Conservation (phyloP, 2,888 invertebrate genomes). For the Habroteleia sp. region DNA sequence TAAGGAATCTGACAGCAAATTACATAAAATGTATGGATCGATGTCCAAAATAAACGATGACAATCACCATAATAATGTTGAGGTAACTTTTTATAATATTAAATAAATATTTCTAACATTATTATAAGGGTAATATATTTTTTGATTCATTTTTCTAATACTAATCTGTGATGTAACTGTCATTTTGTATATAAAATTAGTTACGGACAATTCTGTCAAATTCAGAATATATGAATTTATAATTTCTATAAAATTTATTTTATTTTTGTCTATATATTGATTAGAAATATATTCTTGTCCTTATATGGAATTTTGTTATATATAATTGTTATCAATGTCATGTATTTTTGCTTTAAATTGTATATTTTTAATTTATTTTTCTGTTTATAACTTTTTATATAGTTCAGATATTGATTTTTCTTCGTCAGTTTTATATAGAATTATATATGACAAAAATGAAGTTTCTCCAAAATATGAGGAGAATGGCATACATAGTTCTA, state of each 20-base stretch:
- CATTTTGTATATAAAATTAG: constrained; percentile 3
- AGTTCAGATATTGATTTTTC: neutral
- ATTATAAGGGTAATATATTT: no score
- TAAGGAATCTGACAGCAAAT: constrained; percentile 54
- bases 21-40: constrained; percentile 52
- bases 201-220: no score
- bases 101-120: no score
- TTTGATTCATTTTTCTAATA: neutral
- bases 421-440: neutral
- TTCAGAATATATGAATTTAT: no score
- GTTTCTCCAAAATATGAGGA: constrained; percentile 29
- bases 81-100: constrained; percentile 30
- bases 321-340: no score
- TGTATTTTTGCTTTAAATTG: neutral
- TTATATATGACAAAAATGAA: constrained; percentile 5
- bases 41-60: constrained; percentile 30
- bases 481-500: constrained; percentile 49
- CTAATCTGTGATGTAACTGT: constrained; percentile 11
- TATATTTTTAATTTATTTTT: neutral
- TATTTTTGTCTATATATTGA: no score
- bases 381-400: neutral
- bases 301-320: no score
- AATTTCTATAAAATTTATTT: no score
- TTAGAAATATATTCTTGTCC: no score
- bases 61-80: constrained; percentile 39